Evolutionary conservation across 2,113 vertebrate species (phyloP), one percentile per base, ranked within the genome.

Genomic region (Shinisaurus crocodilurus): DNA sequence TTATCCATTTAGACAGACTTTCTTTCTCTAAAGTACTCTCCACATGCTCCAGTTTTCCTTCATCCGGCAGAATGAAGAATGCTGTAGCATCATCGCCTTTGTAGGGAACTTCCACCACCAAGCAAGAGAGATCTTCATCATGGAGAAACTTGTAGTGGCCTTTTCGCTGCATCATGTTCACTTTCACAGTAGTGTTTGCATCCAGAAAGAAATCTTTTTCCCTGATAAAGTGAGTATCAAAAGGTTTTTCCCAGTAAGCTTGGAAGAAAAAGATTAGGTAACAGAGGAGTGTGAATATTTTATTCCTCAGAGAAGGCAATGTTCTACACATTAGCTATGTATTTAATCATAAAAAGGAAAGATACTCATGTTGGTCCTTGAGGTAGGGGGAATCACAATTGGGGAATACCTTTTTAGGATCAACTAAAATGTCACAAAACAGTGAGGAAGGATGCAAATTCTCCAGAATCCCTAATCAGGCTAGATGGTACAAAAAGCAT

Each of bases 201-300:
- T 92, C 92, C 57, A 95, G 85, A 34, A 93, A 86, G 84, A 94
- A 96, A 76, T 93, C 94, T 70, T 92, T 95, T 89, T 97, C 97
- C 43, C 48, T 18, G 4, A 97, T 98, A 0, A 72, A 37, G 45
- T 94, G 95, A 7, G 80, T 86, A 50, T 96, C 45, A 77, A 99
- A 99, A 92, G 97, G 97, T 89, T 97, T 98, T 95, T 96, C 94
- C 98, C 98, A 99, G 89, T 97, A 98, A 27, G 90, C 95, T 97
- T 93, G 92, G 81, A 69, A 94, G 89, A 95, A 34, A 95, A 23
- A 93, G 93, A 84, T 94, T 82, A 93, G 48, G 40, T 25, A 87
- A 70, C 32, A 0, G 10, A 88, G 85, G 76, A 25, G 2, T 79
- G 15, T 50, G 32, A 86, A 32, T 48, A 67, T n/a, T 48, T 23